These are phyloP conservation scores for Teleopsis dalmanni DNA, from an alignment of 1,140 invertebrate genomes.

Conservation along the genomic window DNA sequence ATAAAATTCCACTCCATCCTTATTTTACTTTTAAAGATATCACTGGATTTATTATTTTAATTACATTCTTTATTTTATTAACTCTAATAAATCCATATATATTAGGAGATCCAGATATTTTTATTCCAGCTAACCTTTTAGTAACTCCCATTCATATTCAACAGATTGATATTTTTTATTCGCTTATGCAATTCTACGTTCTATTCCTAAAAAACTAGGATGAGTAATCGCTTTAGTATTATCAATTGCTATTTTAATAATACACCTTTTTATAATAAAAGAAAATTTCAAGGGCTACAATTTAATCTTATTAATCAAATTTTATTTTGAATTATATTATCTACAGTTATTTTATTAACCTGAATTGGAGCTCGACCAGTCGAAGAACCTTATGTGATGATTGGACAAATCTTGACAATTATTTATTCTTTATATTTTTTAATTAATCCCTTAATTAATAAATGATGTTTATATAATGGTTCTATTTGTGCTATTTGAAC, in stretches of 20 bases:
- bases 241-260: constrained; percentile 56
- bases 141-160: constrained; percentile 63
- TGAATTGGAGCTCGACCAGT: constrained; percentile 58
- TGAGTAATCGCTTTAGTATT: constrained; percentile 58
- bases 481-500: too few relatives aligned
- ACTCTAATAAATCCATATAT: constrained; percentile 50
- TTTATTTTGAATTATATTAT: constrained; percentile 51
- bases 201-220: constrained; percentile 66
- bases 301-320: constrained; percentile 54
- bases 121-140: constrained; percentile 58
- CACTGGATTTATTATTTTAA: constrained; percentile 50
- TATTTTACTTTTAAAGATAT: constrained; percentile 56
- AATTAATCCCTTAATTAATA: constrained; percentile 44
- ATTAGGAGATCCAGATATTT: constrained; percentile 61
- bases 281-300: constrained; percentile 48
- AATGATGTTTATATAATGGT: too few relatives aligned
- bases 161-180: constrained; percentile 69
- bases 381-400: constrained; percentile 54
- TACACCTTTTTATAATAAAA: constrained; percentile 48
- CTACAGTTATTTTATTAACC: constrained; percentile 52
- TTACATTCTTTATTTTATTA: constrained; percentile 45
- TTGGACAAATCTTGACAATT: constrained; percentile 53
- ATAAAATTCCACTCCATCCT: constrained; percentile 56
- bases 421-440: constrained; percentile 53
- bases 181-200: constrained; percentile 65